Percentiles rank a stretch among this genome's conserved stretches.
These are phyloP conservation scores for Drosophila silvestris DNA, from an alignment of 2,888 invertebrate genomes.

Conservation along the genomic window DNA sequence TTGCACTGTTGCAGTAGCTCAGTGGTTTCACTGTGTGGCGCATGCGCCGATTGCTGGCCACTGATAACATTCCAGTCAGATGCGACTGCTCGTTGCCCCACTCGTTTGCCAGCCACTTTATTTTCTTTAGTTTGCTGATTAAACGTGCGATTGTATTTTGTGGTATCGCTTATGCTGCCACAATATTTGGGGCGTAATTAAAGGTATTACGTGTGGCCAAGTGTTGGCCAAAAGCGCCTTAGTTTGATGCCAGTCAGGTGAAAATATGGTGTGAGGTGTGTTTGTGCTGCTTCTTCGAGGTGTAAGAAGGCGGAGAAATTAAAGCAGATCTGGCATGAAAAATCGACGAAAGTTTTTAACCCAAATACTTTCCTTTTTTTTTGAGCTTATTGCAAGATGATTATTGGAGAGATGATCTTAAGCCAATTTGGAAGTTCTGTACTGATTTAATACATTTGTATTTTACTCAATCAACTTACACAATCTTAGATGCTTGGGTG, in stretches of 20 bases:
- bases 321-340: not conserved
- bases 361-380: not conserved
- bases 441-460: not conserved
- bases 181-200: conserved; percentile 78
- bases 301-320: conserved; percentile 51
- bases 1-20: conserved; percentile 3
- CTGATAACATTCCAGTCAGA: conserved; percentile 70
- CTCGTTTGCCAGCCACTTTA: conserved; percentile 28
- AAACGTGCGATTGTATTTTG: conserved; percentile 66
- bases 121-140: conserved; percentile 74
- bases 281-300: conserved; percentile 22
- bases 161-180: conserved; percentile 49
- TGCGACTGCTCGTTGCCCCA: conserved; percentile 7
- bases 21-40: conserved; percentile 29
- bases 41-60: conserved; percentile 60
- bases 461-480: not conserved
- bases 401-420: not conserved
- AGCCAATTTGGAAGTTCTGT: not conserved
- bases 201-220: conserved; percentile 68
- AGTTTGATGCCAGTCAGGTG: conserved; percentile 27
- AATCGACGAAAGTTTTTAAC: conserved; percentile 16
- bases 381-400: not conserved
- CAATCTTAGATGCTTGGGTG: not conserved
- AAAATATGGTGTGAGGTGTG: conserved; percentile 33
- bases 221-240: conserved; percentile 45